Evolutionary conservation across 1,140 invertebrate genomes (phyloP).

Genomic region (Leguminivora glycinivorella): DNA sequence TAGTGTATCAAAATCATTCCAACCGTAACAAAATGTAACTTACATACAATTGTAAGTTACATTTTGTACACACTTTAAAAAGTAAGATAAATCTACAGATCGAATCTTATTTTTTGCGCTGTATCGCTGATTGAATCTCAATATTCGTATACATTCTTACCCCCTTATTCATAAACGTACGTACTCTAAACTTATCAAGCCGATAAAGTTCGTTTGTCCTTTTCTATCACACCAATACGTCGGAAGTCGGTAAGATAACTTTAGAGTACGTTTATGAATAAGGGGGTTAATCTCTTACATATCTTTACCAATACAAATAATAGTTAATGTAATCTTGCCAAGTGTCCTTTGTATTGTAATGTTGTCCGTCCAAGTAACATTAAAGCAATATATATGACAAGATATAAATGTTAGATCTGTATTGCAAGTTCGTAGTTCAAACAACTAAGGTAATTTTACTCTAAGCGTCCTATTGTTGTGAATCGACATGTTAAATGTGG

Average conservation of each 20-base stretch:
- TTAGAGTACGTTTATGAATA: no score
- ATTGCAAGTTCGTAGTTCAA: constrained; percentile 6
- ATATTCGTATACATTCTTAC: constrained; percentile 1
- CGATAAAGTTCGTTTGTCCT: no score
- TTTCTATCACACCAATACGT: no score
- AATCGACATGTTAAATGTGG: constrained; percentile 23
- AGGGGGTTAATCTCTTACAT: no score
- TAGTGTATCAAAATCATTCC: constrained; percentile 11
- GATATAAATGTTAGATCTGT: constrained; percentile 9
- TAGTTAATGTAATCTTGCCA: constrained; percentile 10
- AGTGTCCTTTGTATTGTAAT: constrained; percentile 9
- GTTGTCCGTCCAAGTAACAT: constrained; percentile 23
- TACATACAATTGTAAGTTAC: background rate
- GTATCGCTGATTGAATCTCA: background rate
- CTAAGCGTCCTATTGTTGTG: constrained; percentile 8
- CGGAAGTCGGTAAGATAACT: no score
- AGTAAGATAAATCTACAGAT: background rate
- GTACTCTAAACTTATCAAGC: no score
- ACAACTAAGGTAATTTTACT: background rate
- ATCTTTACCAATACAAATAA: background rate
- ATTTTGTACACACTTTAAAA: background rate
- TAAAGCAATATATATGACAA: background rate
- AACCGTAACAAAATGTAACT: no score
- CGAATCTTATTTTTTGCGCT: background rate
- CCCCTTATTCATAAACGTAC: no score